Conservation (phyloP, 2,113 vertebrate genomes). For the Strigops habroptila region DNA sequence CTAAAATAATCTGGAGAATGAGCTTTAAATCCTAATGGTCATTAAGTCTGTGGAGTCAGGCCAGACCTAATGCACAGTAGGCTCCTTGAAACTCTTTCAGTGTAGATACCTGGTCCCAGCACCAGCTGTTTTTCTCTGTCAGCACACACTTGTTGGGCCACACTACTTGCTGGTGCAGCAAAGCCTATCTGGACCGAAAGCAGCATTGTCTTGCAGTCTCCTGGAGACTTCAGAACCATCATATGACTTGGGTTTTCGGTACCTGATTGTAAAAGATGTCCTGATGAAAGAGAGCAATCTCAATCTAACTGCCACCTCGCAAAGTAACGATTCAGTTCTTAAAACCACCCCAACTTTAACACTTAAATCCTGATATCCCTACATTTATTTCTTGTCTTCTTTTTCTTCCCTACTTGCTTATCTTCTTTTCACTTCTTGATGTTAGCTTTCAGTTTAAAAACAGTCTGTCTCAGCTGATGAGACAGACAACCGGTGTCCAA, state of each 20-base stretch:
- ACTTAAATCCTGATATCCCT: background rate
- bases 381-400: background rate
- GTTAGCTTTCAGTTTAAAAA: background rate
- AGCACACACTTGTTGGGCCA: background rate
- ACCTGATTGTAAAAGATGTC: background rate
- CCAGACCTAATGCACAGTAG: background rate
- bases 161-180: background rate
- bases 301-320: background rate
- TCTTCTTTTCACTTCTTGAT: background rate
- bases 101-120: background rate
- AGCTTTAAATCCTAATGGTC: background rate
- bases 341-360: background rate
- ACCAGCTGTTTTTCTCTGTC: background rate
- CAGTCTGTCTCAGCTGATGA: background rate
- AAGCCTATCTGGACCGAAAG: background rate
- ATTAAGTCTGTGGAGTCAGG: background rate
- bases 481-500: background rate
- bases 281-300: background rate
- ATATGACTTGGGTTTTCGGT: background rate
- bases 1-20: background rate
- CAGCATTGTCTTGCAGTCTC: background rate
- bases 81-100: background rate
- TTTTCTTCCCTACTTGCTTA: background rate
- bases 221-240: background rate
- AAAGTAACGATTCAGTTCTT: background rate